Conservation (phyloP, 1,140 invertebrate genomes). For the Reticulitermes speratus region DNA sequence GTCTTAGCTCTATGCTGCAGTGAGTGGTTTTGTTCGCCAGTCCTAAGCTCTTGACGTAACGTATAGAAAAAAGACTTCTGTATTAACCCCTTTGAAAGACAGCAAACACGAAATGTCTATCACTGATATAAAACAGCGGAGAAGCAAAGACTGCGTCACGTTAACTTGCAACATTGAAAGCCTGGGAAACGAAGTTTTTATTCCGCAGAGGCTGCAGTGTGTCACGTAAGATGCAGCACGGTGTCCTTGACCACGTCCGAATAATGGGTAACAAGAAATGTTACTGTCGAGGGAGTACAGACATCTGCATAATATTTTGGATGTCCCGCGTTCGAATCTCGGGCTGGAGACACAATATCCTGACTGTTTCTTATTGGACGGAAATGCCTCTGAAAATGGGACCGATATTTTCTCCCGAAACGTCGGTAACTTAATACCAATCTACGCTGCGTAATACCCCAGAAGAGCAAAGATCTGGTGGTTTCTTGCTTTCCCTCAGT, state of each 20-base stretch:
- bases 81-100: neutral
- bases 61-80: neutral
- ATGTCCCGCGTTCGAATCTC: too few relatives aligned
- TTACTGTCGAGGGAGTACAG: too few relatives aligned
- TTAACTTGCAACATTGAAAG: neutral
- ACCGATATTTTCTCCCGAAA: too few relatives aligned
- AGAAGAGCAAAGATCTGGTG: too few relatives aligned
- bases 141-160: neutral
- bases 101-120: conserved; percentile 11
- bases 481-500: too few relatives aligned
- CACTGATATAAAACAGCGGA: neutral
- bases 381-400: too few relatives aligned
- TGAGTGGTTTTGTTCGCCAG: neutral
- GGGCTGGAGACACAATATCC: too few relatives aligned
- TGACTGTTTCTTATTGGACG: too few relatives aligned
- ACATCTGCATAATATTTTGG: too few relatives aligned
- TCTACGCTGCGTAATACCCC: too few relatives aligned
- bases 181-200: neutral
- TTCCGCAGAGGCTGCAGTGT: neutral
- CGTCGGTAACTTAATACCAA: too few relatives aligned
- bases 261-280: too few relatives aligned
- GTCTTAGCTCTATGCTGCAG: neutral
- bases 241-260: neutral
- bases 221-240: neutral
- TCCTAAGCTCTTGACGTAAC: neutral